Conservation (phyloP, 1,140 invertebrate genomes). For the Drosophila ohnishii region DNA sequence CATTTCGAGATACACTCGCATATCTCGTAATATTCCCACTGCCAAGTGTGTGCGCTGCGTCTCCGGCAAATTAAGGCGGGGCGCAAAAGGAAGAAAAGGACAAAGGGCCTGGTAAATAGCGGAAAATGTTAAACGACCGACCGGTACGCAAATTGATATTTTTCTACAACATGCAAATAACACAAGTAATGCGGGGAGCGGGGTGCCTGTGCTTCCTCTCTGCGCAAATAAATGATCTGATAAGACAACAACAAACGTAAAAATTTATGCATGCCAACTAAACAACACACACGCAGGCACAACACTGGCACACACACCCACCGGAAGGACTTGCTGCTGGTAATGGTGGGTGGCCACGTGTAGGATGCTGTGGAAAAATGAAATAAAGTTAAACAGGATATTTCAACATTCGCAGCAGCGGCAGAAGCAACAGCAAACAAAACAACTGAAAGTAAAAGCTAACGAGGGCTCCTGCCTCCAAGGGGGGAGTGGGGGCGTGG, state of each 20-base stretch:
- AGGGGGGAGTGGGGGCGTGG: conserved; percentile 15
- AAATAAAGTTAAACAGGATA: conserved; percentile 82
- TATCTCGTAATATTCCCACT: conserved; percentile 31
- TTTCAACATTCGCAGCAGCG: conserved; percentile 66
- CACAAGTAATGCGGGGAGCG: conserved; percentile 63
- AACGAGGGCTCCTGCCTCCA: conserved; percentile 18
- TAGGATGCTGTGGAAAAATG: conserved; percentile 80
- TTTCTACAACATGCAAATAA: conserved; percentile 81
- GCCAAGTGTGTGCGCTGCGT: conserved; percentile 15
- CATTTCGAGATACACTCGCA: conserved; percentile 66
- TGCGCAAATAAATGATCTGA: conserved; percentile 75
- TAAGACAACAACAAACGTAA: conserved; percentile 81
- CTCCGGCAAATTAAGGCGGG: conserved; percentile 65
- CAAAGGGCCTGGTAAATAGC: conserved; percentile 77
- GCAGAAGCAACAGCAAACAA: conserved; percentile 57
- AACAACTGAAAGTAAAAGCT: conserved; percentile 75
- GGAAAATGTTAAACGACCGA: conserved; percentile 77
- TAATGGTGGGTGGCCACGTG: conserved; percentile 57
- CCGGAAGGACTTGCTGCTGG: conserved; percentile 15
- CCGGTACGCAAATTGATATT: conserved; percentile 79
- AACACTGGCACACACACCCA: conserved; percentile 9
- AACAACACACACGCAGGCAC: conserved; percentile 50
- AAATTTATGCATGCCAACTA: conserved; percentile 81
- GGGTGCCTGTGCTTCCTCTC: background rate
- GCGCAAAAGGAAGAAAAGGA: conserved; percentile 46